Evolutionary conservation across 1,140 invertebrate genomes (phyloP), one percentile per base, ranked within the genome.

Genomic region (Lordiphosa stackelbergi): DNA sequence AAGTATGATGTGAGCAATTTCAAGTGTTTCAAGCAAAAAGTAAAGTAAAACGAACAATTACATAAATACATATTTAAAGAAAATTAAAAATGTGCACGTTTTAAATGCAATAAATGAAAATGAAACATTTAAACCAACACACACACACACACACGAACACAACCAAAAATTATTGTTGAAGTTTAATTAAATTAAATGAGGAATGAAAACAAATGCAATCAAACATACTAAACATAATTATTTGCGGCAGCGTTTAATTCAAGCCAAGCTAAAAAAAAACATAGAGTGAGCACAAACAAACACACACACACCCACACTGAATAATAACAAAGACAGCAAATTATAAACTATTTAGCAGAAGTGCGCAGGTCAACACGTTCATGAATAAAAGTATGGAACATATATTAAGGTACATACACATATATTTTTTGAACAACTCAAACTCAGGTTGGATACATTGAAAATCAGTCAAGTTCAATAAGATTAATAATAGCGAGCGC

Each of bases 371-470:
- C 43, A 64, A 47, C 51, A 28, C 62, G 61, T 43, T 37, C 24
- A 58, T n/a, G 19, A 36, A 51, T 31, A 58, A 28, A 54, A 4
- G 28, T 37, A 13, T 43, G 59, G 31, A 38, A 37, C 13, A 11
- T 34, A 51, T 41, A 68, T 41, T 52, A 10, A 64, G 41, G 40
- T 36, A 66, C 40, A 52, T 56, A 65, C 60, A 77, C 68, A 66
- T 64, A 83, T 81, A 81, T 83, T 83, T 83, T 83, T 83, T 81
- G 77, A 79, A 77, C 78, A 83, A 83, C 78, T 83, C 77, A 83
- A 83, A 83, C 77, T 83, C 77, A 83, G 77, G 77, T 83, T 83
- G 77, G 77, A 83, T 77, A 81, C 75, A 79, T 79, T 79, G 71
- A 79, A 79, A 79, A 83, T 81, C 75, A 79, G 71, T 71, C 75